Base-by-base conservation (phyloP, 2,888 invertebrate species). In the Zygothrica quintamaculata region DNA sequence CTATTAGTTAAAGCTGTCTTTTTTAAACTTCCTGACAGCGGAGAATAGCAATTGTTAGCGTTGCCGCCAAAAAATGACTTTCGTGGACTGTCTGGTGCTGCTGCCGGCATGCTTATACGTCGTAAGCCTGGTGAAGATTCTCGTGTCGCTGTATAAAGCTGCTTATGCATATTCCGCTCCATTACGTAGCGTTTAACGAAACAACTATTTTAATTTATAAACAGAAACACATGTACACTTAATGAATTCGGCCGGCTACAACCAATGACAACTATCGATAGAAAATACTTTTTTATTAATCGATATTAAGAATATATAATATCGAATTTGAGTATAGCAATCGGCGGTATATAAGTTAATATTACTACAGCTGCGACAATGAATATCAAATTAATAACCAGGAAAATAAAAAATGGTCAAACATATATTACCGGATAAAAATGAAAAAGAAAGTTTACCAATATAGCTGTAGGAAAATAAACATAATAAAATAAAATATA, bases 1-100 rank as follows among this genome's bases (percentile, higher is more conserved):
- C 89, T 82, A 39, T 84, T 79, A 13, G 29, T 68, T 0, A 86
- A 56, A 0, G 77, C 79, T 1, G 78, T 55, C 66, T 88, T 90
- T 39, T 88, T 90, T 0, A 88, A 64, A 40, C 67, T 33, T 36
- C 65, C 76, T 4, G 47, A 47, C 29, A 59, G 12, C 5, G 64
- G 64, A 1, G 67, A 53, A 42, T 51, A 51, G 18, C 53, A 26
- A 8, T 26, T 7, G 53, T 25, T 67, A 3, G 59, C 48, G 51
- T 69, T 84, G 18, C 80, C 81, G 44, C 87, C 86, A 72, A 79
- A 86, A 60, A 87, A 47, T 0, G 88, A 88, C 76, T 89, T 90
- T 1, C 88, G 78, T 1, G 77, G 8, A 74, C 81, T 29, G 58
- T 84, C 42, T 52, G n/a, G n/a, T n/a, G 73, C 65, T 12, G 65